These are phyloP conservation scores for Noctuana brunneofusca DNA, from an alignment of 2,888 invertebrate genomes.

Conservation along the genomic window DNA sequence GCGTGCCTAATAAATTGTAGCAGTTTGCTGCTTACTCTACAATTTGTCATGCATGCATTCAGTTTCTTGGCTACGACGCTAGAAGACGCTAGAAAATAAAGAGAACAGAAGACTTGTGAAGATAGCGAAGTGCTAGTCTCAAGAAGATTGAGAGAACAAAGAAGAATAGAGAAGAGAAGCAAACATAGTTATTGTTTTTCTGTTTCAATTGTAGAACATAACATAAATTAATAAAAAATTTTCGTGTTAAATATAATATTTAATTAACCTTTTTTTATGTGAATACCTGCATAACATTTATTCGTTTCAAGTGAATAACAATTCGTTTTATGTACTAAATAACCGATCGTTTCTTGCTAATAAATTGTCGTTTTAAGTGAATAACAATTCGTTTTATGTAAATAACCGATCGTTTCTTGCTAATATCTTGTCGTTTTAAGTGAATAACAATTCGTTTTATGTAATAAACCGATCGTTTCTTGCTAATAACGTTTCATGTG, in stretches of 20 bases:
- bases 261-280: neutral
- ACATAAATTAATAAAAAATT: neutral
- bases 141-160: neutral
- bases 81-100: neutral
- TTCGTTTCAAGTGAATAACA: no score
- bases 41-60: slow-evolving; percentile 24
- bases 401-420: slow-evolving; percentile 7
- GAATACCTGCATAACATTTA: neutral
- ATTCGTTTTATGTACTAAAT: neutral
- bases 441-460: neutral
- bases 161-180: slow-evolving; percentile 33
- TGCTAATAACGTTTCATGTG: slow-evolving; percentile 5
- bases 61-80: neutral
- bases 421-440: neutral
- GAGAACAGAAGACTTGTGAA: neutral
- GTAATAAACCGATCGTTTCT: slow-evolving; percentile 7
- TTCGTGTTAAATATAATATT: neutral
- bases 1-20: slow-evolving; percentile 34
- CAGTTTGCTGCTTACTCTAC: slow-evolving; percentile 28
- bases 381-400: neutral
- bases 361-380: neutral
- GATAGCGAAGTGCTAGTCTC: no score
- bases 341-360: neutral
- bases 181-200: no score
- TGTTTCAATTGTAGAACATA: no score